Base-by-base conservation (phyloP, 92 coral and sea anemone genomes). In the Micromussa lordhowensis region DNA sequence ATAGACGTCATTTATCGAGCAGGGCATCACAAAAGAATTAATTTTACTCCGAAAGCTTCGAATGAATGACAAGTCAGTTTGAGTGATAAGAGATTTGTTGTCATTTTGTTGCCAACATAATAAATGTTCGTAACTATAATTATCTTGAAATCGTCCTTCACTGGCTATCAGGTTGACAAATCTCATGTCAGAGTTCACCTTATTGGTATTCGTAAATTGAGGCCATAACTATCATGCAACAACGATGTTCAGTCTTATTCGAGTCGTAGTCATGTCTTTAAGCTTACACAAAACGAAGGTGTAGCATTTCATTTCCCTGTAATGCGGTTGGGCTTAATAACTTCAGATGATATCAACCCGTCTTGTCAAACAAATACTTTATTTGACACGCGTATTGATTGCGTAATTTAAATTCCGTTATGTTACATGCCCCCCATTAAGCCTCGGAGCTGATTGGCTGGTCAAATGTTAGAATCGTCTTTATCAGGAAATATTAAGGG, bases 21-120 rank as follows among this genome's bases (percentile, higher is more conserved):
- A 26, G 72, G 26, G 15, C 17, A 83, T 84, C 72, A 84, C 80
- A 84, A 84, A 73, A 59, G 80, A 55, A 69, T 82, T 18, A 49
- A 82, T 48, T 82, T 82, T 66, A n/a, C 16, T 71, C 12, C 26
- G 72, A 73, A 34, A 34, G 38, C 68, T 30, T 83, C 51, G 34
- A 14, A 28, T 57, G 6, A 5, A 73, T 84, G 87, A 83, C 86
- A 55, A 71, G 35, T 18, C 68, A 70, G 36, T 55, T 53, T 30
- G 30, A n/a, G 49, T 55, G 69, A 16, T 18, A 55, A 1, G 21
- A 28, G 66, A 24, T 21, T 21, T 26, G 73, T 15, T 18, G 9
- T 34, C 35, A 5, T 1, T 35, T 17, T 17, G 24, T 29, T 28
- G 29, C 22, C 21, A 54, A 29, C 48, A 6, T 5, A 28, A 53